phyloP scores from a whole-genome alignment of 2,797 vertebrate species.

The Furcifer pardalis region DNA sequence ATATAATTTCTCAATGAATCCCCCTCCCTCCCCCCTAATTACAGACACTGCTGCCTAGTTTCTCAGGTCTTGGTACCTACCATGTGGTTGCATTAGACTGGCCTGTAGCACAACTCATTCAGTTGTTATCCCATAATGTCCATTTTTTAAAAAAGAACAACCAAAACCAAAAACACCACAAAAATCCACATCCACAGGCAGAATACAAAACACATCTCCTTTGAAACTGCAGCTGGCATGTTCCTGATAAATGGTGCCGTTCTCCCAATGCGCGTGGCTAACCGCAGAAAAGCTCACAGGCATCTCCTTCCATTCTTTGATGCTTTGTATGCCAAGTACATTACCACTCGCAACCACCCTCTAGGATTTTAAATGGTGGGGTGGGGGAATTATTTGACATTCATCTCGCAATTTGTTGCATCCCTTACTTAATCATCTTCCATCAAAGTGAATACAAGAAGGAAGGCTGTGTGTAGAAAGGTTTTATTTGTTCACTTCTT shows the following conservation, averaged over 20 bases:
- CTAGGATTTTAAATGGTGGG: background rate
- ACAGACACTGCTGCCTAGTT: background rate
- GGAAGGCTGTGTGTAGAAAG: too few species aligned
- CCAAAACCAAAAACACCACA: conserved; percentile 2
- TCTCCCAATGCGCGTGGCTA: conserved; percentile 20
- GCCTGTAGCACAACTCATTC: background rate
- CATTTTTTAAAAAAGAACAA: too few species aligned
- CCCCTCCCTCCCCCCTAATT: too few species aligned
- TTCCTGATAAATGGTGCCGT: conserved; percentile 34
- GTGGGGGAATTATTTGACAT: conserved; percentile 12
- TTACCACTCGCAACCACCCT: conserved; percentile 15
- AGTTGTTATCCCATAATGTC: conserved; percentile 6
- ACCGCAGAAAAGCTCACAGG: conserved; percentile 19
- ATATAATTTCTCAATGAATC: too few species aligned
- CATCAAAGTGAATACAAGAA: background rate
- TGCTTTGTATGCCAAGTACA: conserved; percentile 7
- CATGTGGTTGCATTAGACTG: background rate
- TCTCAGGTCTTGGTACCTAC: background rate
- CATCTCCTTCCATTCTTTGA: conserved; percentile 24
- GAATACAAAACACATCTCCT: conserved; percentile 31
- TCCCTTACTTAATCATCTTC: background rate
- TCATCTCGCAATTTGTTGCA: conserved; percentile 21
- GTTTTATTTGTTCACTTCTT: background rate
- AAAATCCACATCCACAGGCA: background rate
- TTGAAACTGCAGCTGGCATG: conserved; percentile 36